phyloP scores from a whole-genome alignment of 2,113 vertebrate species.

The Corydoras maculifer region DNA sequence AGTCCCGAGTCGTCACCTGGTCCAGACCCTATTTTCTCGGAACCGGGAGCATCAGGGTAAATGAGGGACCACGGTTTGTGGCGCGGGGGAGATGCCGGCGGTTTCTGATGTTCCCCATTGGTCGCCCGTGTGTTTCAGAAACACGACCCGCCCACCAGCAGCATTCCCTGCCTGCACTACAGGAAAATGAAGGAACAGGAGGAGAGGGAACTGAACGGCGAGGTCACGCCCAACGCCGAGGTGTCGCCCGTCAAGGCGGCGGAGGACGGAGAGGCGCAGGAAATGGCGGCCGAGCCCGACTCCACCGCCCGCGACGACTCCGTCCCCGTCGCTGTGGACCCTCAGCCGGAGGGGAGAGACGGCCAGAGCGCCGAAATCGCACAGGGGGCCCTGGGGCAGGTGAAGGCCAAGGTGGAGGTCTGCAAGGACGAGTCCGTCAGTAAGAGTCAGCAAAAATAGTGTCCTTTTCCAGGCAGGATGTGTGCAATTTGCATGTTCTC shows the following conservation, averaged over 20 bases:
- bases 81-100: too few relatives aligned
- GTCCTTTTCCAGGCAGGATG: too few relatives aligned
- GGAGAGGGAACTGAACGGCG: conserved; percentile 80
- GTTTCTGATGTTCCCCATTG: neutral
- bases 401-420: conserved; percentile 96
- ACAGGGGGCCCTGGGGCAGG: conserved; percentile 88
- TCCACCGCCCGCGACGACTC: conserved; percentile 55
- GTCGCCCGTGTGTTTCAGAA: conserved; percentile 65
- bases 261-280: conserved; percentile 62
- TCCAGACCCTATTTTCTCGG: conserved; percentile 97
- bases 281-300: conserved; percentile 68
- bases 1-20: conserved; percentile 97
- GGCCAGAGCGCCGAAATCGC: conserved; percentile 64
- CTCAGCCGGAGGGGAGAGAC: conserved; percentile 61
- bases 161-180: conserved; percentile 97
- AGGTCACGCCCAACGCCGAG: conserved; percentile 64
- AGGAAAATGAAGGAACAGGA: conserved; percentile 96
- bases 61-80: conserved; percentile 1
- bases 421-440: conserved; percentile 98
- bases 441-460: conserved; percentile 51
- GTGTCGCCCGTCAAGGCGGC: conserved; percentile 65
- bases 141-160: conserved; percentile 95
- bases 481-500: too few relatives aligned
- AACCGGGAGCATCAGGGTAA: conserved; percentile 97
- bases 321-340: conserved; percentile 35